phyloP scores from a whole-genome alignment of 1,140 invertebrate species.

The Brachystomella parvula region DNA sequence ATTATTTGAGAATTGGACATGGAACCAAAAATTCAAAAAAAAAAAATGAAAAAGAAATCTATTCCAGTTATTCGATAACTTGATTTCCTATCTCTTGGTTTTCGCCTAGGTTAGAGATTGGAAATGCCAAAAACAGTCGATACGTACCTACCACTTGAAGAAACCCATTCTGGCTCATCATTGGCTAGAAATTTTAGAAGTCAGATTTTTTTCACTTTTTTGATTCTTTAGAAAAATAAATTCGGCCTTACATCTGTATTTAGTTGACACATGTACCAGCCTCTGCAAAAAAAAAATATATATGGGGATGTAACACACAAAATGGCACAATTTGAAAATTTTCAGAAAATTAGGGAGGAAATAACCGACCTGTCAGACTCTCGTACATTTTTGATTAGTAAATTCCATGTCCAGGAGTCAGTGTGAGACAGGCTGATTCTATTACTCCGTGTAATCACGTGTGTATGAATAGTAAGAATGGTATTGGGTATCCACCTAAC shows the following conservation, averaged over 20 bases:
- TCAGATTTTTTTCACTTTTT: slow-evolving; percentile 49
- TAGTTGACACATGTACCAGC: slow-evolving; percentile 71
- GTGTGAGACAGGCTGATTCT: slow-evolving; percentile 75
- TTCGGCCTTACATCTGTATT: slow-evolving; percentile 44
- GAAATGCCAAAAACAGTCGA: neutral
- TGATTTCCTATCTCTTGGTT: too few species aligned
- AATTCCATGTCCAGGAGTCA: slow-evolving; percentile 73
- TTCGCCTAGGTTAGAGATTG: too few species aligned
- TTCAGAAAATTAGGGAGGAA: neutral
- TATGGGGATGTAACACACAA: neutral
- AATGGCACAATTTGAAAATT: neutral
- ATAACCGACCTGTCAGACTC: slow-evolving; percentile 17
- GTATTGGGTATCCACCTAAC: slow-evolving; percentile 90
- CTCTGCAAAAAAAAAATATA: neutral
- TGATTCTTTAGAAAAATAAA: neutral
- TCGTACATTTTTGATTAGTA: slow-evolving; percentile 54
- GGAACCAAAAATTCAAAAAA: neutral
- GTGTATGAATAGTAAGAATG: slow-evolving; percentile 78
- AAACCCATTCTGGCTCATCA: slow-evolving; percentile 73
- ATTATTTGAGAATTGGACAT: too few species aligned
- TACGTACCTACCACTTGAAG: slow-evolving; percentile 75
- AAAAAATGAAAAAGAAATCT: neutral
- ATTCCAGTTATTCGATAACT: neutral
- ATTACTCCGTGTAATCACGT: slow-evolving; percentile 81
- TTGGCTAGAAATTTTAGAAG: slow-evolving; percentile 47